Evolutionary conservation across 1,140 invertebrate genomes (phyloP), one percentile per base, ranked within the genome.

Genomic region (Glomeris maerens): DNA sequence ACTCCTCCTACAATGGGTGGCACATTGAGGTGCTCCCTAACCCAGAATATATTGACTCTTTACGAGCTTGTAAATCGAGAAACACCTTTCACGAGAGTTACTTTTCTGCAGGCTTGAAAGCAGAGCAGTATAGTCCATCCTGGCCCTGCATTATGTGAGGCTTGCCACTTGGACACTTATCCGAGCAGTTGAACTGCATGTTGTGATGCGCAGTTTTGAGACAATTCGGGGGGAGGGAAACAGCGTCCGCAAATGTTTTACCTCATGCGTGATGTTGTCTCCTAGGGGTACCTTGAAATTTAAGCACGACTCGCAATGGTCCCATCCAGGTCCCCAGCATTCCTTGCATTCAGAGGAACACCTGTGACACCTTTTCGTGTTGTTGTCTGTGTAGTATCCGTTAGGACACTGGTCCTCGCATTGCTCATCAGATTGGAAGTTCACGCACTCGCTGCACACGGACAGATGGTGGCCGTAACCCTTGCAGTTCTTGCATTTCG

Each of bases 341-440:
- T 83, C 84, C 49, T 79, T 74, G 62, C 90, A 94, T 65, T 91
- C 84, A 2, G 66, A 59, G 55, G 81, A 76, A 60, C 90, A 94
- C 78, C 72, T 27, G 64, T 59, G 26, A 58, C 55, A 17, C 52
- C 40, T 36, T 52, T 79, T 77, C 14, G 73, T 76, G 1, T 69
- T 67, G 21, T 83, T 74, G 58, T 90, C 82, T 1, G 83, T 80
- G 62, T 80, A 93, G 59, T 90, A 78, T 49, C 90, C 85, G 1
- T 72, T 61, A 0, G 85, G 81, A 65, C 92, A 96, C 62, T 91
- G 83, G 44, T 89, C 81, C 63, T 91, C 87, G 62, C 90, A 95
- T 60, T 89, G 85, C 58, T 92, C 85, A 1, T 83, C 84, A 49
- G 80, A 74, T 58, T 85, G 85, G 62, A 84, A 93, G 39, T 79